Base-by-base conservation (phyloP, 2,113 vertebrate species). In the Etia nguti region DNA sequence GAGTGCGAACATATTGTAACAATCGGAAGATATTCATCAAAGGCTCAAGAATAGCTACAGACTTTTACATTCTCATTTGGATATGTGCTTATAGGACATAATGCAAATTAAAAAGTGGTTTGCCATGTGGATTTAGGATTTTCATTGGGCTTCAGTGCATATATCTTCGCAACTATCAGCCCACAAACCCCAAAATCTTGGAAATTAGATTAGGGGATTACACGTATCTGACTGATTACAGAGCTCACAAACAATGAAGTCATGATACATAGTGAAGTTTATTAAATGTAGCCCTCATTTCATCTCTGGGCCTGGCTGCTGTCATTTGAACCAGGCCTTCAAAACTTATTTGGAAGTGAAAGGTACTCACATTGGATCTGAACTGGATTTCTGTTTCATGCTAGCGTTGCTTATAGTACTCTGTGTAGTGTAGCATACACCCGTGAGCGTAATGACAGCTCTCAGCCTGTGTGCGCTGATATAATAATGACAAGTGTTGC, bases 151-250 rank as follows among this genome's bases (percentile, higher is more conserved):
- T 87, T 92, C 52, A 57, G 60, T 52, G 70, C 83, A 65, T 83
- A n/a, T 86, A 88, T 88, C 80, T 84, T 70, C 86, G 38, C 70
- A 89, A 82, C 89, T 92, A 91, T 92, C 87, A 62, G 86, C 73
- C 73, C 46, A 79, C 43, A 91, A 18, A 80, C 68, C 80, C 56
- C 87, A 46, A 41, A 79, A 82, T 85, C 52, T 79, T 84, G 85
- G 89, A 93, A 92, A 91, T 90, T 62, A 95, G 91, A 95, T 95
- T 91, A 90, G 87, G 70, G 93, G 90, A 92, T 95, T 95, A 93
- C 56, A 81, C 84, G 83, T 88, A 83, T 91, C 73, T 2, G 41
- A 77, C 43, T 94, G 94, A 94, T 95, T 90, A 87, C 86, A 60
- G 73, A 79, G 81, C 87, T 90, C 81, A 18, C 82, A 92, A 90